These are phyloP conservation scores for Mustela lutreola DNA, from an alignment of 2,113 vertebrate species.

Conservation along the genomic window DNA sequence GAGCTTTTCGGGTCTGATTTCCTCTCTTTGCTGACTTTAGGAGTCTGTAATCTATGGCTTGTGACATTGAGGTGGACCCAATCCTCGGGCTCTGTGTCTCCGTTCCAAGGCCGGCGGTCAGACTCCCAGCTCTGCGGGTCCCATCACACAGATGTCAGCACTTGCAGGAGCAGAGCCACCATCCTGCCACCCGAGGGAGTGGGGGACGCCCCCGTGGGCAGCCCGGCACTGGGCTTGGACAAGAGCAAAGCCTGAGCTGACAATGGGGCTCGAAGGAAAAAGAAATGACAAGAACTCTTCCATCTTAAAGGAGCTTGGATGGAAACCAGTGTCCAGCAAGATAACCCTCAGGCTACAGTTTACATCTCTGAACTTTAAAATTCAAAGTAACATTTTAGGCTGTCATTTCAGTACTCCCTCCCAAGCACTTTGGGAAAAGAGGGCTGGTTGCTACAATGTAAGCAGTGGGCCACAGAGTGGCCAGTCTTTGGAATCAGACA, in stretches of 20 bases:
- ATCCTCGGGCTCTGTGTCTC: fast-evolving
- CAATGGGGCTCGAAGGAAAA: not conserved
- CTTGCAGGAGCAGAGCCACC: too few species aligned
- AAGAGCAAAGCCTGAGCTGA: not conserved
- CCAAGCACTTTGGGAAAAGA: not conserved
- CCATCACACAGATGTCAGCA: not conserved
- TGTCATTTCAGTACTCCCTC: not conserved
- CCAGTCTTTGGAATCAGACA: not conserved
- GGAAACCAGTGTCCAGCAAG: not conserved
- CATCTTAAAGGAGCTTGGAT: not conserved
- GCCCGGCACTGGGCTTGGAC: fast-evolving
- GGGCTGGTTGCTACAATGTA: not conserved
- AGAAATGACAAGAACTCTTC: not conserved
- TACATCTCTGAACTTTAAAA: not conserved
- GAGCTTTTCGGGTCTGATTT: constrained; percentile 7
- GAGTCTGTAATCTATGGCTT: not conserved
- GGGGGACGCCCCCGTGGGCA: fast-evolving
- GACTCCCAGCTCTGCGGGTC: not conserved
- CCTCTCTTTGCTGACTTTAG: not conserved
- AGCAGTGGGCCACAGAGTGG: not conserved
- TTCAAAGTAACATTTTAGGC: not conserved
- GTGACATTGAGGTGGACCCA: fast-evolving
- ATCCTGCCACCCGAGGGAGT: fast-evolving
- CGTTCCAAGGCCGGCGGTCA: not conserved
- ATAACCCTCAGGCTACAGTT: not conserved